phyloP scores from a whole-genome alignment of 2,888 invertebrate genomes.

The Agrotis puta region DNA sequence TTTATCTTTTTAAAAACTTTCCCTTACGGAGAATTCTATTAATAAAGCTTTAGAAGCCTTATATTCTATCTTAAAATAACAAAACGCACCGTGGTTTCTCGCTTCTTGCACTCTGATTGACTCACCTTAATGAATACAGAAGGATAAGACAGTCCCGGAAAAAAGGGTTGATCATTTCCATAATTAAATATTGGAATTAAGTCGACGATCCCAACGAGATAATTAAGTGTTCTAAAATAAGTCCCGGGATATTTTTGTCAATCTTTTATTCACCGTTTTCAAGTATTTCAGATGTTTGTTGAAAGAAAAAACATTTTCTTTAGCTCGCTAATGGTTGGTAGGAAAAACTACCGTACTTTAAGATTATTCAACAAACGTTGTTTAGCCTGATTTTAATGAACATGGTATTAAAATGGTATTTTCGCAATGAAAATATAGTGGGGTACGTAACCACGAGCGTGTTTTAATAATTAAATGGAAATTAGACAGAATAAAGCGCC shows the following conservation, averaged over 20 bases:
- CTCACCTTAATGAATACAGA: constrained; percentile 73
- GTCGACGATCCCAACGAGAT: constrained; percentile 76
- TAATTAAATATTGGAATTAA: constrained; percentile 86
- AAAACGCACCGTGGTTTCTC: neutral
- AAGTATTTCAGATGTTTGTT: constrained; percentile 75
- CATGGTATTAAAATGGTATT: constrained; percentile 65
- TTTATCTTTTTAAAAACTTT: no score
- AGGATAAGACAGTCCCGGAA: constrained; percentile 70
- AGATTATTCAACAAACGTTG: constrained; percentile 70
- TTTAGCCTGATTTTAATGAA: constrained; percentile 75
- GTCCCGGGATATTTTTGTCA: constrained; percentile 71
- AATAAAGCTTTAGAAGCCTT: no score
- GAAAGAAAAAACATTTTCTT: constrained; percentile 74
- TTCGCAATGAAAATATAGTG: constrained; percentile 57
- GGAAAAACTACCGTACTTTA: constrained; percentile 75
- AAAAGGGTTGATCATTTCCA: constrained; percentile 82
- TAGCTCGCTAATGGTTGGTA: constrained; percentile 78
- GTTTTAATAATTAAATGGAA: constrained; percentile 58
- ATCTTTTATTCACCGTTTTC: constrained; percentile 69
- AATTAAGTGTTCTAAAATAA: constrained; percentile 80
- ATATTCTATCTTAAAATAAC: neutral
- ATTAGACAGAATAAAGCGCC: constrained; percentile 20
- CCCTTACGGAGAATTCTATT: no score
- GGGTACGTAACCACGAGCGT: constrained; percentile 42
- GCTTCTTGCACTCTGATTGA: constrained; percentile 63